Evolutionary conservation across 2,888 invertebrate species (phyloP), one percentile per base, ranked within the genome.

Genomic region (Scrobipalpa costella): DNA sequence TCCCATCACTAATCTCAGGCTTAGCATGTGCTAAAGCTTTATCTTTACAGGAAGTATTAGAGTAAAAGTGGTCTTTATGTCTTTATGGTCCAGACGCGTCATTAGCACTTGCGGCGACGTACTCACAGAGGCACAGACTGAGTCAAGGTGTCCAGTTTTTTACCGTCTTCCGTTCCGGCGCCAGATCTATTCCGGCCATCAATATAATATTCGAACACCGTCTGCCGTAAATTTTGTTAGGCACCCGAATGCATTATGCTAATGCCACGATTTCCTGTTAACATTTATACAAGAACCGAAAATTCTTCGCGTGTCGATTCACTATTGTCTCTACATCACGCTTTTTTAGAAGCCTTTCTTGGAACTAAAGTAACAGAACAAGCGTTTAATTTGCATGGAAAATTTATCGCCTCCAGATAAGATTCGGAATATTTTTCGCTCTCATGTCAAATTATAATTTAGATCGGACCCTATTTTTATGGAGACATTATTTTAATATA

Each of bases 211-310:
- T 80, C 76, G 76, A 74, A 74, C 75, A 73, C 67, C 74, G 77
- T 78, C 74, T 72, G 73, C 73, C 73, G 74, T 79, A 82, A 83
- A 84, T 86, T 80, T 83, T 72, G 78, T 82, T 77, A 76, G 80
- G 80, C 80, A 83, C 74, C 80, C 81, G 77, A 87, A 86, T 86
- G 84, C 84, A 84, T 86, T 86, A 90, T 89, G 88, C 77, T 80
- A 86, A 85, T 88, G 70, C 77, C 64, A 75, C 70, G 76, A 78
- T 85, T 88, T 88, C 84, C 87, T 87, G 84, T 80, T 81, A 88
- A 83, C 75, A 73, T 76, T 70, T 72, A 68, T 33, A 75, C 66
- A 57, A 61, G 50, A 36, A 52, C 27, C 63, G 64, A 62, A 74
- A 80, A 84, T 88, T 84, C 85, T 76, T 75, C 64, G 81, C 84